These are phyloP conservation scores for Bovichtus diacanthus DNA, from an alignment of 2,797 vertebrate species.

Conservation along the genomic window DNA sequence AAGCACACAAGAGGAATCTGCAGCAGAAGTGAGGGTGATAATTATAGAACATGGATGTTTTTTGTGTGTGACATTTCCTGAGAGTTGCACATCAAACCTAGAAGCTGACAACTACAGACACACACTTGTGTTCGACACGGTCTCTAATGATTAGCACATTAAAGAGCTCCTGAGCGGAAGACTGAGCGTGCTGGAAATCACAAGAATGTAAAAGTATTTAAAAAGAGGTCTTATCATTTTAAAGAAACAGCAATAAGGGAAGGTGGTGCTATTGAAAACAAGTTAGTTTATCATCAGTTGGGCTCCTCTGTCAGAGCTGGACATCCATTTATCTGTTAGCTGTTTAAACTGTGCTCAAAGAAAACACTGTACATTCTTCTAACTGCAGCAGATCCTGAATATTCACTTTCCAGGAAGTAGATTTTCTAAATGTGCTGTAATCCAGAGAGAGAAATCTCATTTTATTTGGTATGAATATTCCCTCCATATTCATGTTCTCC, in stretches of 20 bases:
- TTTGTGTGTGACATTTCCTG: neutral
- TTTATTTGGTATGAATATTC: neutral
- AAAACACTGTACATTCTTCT: neutral
- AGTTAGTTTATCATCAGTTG: neutral
- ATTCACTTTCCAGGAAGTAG: neutral
- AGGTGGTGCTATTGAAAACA: neutral
- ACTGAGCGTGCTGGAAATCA: neutral
- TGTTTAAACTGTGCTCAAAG: neutral
- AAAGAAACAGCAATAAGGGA: neutral
- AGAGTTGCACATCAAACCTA: neutral
- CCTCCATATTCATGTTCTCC: neutral
- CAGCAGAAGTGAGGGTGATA: neutral
- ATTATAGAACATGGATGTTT: neutral
- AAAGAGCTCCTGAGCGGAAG: neutral
- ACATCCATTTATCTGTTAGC: neutral
- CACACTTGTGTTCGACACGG: neutral
- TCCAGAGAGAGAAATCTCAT: too few relatives aligned
- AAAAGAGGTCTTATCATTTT: neutral
- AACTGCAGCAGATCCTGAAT: neutral
- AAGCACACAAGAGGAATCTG: neutral
- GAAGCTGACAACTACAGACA: neutral
- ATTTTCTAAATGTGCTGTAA: neutral
- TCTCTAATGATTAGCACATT: neutral
- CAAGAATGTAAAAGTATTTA: neutral
- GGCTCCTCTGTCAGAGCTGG: neutral